Conservation (phyloP, 1,140 invertebrate species). For the Leptinotarsa texana region DNA sequence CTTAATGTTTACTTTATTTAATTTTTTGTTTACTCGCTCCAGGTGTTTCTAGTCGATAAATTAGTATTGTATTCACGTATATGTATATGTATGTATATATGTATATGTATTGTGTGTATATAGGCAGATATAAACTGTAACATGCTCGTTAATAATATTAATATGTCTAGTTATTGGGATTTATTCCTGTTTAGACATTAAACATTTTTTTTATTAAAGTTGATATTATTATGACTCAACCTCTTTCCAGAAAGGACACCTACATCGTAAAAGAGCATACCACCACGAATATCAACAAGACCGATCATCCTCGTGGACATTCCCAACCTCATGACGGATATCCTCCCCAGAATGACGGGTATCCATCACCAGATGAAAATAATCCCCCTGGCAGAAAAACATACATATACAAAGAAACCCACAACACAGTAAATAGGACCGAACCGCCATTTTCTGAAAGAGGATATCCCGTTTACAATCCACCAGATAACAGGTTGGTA, state of each 20-base stretch:
- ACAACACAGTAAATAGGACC: slow-evolving; percentile 36
- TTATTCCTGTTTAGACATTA: too few species aligned
- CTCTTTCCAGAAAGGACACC: slow-evolving; percentile 22
- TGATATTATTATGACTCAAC: too few species aligned
- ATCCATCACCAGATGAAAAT: slow-evolving; percentile 24
- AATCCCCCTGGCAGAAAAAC: slow-evolving; percentile 45
- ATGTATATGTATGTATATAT: too few species aligned
- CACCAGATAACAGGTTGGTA: slow-evolving; percentile 18
- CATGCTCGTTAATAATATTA: too few species aligned
- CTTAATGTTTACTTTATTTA: too few species aligned
- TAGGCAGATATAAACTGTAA: too few species aligned
- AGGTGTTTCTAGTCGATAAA: too few species aligned
- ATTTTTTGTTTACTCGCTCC: too few species aligned
- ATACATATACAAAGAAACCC: slow-evolving; percentile 48
- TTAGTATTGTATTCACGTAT: too few species aligned
- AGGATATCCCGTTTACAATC: slow-evolving; percentile 29
- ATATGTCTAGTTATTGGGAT: too few species aligned
- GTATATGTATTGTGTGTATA: too few species aligned
- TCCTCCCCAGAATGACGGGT: slow-evolving; percentile 12
- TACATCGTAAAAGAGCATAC: slow-evolving; percentile 31
- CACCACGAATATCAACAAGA: slow-evolving; percentile 22
- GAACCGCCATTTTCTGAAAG: slow-evolving; percentile 28
- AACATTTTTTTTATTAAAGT: slow-evolving; percentile 29
- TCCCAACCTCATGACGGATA: slow-evolving; percentile 14
- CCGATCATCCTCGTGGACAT: slow-evolving; percentile 12